These are phyloP conservation scores for Lasius fuliginosus DNA, from an alignment of 2,888 invertebrate genomes.

Conservation along the genomic window DNA sequence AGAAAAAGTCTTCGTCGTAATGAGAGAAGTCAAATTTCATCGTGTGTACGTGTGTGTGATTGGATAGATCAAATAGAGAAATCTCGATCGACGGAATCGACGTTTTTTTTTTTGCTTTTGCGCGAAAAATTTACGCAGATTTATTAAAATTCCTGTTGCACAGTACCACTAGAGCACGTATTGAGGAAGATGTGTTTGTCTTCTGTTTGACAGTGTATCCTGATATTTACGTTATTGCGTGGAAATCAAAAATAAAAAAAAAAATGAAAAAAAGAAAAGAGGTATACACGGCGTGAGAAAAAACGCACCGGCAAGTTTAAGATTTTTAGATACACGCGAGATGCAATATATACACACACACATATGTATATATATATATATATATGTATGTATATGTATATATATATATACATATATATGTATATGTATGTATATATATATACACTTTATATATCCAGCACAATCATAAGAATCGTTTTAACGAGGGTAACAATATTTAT, in stretches of 20 bases:
- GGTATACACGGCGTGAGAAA: slow-evolving; percentile 38
- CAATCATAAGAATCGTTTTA: slow-evolving; percentile 72
- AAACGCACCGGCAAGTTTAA: slow-evolving; percentile 59
- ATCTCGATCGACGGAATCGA: slow-evolving; percentile 2
- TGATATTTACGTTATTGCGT: slow-evolving; percentile 65
- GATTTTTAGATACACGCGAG: slow-evolving; percentile 60
- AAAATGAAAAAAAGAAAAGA: neutral
- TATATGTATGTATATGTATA: slow-evolving; percentile 31
- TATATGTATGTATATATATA: slow-evolving; percentile 42
- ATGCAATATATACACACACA: slow-evolving; percentile 61
- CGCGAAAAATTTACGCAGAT: slow-evolving; percentile 52
- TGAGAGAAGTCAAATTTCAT: slow-evolving; percentile 25
- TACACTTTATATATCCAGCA: slow-evolving; percentile 65
- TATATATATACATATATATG: slow-evolving; percentile 37
- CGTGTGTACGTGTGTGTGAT: slow-evolving; percentile 38
- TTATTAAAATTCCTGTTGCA: slow-evolving; percentile 78
- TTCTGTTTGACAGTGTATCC: slow-evolving; percentile 76
- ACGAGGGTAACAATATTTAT: slow-evolving; percentile 65
- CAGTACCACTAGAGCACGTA: slow-evolving; percentile 76
- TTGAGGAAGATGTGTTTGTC: slow-evolving; percentile 77
- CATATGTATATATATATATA: slow-evolving; percentile 34
- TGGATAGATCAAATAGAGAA: neutral
- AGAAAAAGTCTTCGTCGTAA: neutral
- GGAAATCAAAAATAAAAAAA: slow-evolving; percentile 62
- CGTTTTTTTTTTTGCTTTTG: slow-evolving; percentile 3